A percentile compares a stretch with the other conserved stretches of the same genome.
Conservation (phyloP, 2,797 vertebrate genomes). For the Molossus alvarezi region DNA sequence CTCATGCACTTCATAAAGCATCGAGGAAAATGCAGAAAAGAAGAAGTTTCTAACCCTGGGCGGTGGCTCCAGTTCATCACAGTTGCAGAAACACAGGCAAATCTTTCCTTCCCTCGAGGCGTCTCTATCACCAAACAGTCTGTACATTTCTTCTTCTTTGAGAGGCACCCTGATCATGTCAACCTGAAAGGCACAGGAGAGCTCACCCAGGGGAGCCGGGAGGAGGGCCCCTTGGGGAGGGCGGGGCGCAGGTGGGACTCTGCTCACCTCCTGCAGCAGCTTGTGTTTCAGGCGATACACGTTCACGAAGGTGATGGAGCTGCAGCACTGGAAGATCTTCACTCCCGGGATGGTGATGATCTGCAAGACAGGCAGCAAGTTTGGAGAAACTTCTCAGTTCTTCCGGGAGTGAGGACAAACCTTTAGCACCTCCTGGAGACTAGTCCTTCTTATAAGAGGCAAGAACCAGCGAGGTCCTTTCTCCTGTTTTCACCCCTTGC, state of each 20-base stretch:
- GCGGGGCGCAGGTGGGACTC: no score
- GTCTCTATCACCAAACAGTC: conserved; percentile 60
- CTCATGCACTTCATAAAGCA: not conserved
- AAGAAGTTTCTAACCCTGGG: conserved; percentile 82
- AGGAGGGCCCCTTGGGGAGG: accelerated
- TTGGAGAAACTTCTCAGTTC: not conserved
- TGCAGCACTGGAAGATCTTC: conserved; percentile 89
- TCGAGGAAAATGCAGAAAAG: not conserved
- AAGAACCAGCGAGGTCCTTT: not conserved
- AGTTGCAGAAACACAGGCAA: conserved; percentile 81
- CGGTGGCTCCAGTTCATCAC: conserved; percentile 77
- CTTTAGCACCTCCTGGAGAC: not conserved
- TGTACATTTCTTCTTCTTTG: conserved; percentile 82
- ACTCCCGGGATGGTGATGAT: conserved; percentile 81
- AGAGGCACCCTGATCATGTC: conserved; percentile 83
- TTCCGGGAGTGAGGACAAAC: not conserved
- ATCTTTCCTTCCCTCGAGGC: not conserved
- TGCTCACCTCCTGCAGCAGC: conserved; percentile 85
- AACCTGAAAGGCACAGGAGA: conserved; percentile 81
- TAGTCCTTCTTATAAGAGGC: not conserved
- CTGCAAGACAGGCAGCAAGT: conserved; percentile 74
- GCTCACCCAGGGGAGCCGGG: not conserved
- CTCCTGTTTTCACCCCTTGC: not conserved
- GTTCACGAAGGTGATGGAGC: conserved; percentile 87
- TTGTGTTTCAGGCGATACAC: conserved; percentile 83